phyloP scores from a whole-genome alignment of 2,888 invertebrate species.

The Horisme vitalbata region DNA sequence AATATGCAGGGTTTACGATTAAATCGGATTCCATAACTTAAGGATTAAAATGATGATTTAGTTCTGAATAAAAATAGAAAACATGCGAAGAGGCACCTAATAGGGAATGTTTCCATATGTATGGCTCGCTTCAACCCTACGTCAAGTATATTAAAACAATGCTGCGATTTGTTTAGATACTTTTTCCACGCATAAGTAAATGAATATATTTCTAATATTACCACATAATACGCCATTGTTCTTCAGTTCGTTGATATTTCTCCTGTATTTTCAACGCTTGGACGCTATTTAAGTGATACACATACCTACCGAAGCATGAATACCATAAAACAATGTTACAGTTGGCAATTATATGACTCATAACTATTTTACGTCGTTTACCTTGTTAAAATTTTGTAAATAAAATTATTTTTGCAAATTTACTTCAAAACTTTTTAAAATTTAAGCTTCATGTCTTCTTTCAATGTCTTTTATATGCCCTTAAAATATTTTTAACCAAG shows the following conservation, averaged over 20 bases:
- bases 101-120: slow-evolving; percentile 45
- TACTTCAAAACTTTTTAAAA: too few species aligned
- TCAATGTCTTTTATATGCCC: too few species aligned
- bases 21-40: slow-evolving; percentile 29
- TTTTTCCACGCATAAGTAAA: slow-evolving; percentile 77
- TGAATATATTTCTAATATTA: slow-evolving; percentile 82
- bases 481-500: too few species aligned
- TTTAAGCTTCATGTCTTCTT: background rate
- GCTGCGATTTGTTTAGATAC: slow-evolving; percentile 79
- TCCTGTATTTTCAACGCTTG: slow-evolving; percentile 72
- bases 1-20: slow-evolving; percentile 11
- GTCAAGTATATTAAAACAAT: slow-evolving; percentile 65
- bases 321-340: slow-evolving; percentile 61
- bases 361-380: slow-evolving; percentile 36
- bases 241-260: slow-evolving; percentile 76
- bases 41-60: slow-evolving; percentile 27
- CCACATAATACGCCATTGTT: slow-evolving; percentile 83
- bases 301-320: slow-evolving; percentile 69
- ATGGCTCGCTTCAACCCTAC: slow-evolving; percentile 56
- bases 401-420: background rate
- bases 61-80: slow-evolving; percentile 40
- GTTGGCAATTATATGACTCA: slow-evolving; percentile 58
- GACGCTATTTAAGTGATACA: slow-evolving; percentile 71
- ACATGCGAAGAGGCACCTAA: slow-evolving; percentile 35
- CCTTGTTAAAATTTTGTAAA: slow-evolving; percentile 11